A percentile compares a stretch with the other conserved stretches of the same genome.
These are phyloP conservation scores for Leptobrachium leishanense DNA, from an alignment of 2,113 vertebrate genomes.

Conservation along the genomic window DNA sequence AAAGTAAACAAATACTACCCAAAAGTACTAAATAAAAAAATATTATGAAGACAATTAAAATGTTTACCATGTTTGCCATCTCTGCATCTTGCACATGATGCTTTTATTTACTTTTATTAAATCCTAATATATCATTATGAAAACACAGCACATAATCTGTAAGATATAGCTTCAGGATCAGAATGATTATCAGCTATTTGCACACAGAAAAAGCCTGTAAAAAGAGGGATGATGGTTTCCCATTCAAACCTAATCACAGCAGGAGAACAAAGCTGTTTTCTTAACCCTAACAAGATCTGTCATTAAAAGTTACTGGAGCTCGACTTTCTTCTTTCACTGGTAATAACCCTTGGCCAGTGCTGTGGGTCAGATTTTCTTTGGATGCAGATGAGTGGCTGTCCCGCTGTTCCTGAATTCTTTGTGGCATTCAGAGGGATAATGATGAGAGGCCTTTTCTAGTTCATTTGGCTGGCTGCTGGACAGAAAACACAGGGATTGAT, in stretches of 20 bases:
- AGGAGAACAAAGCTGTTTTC: constrained; percentile 70
- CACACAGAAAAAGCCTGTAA: constrained; percentile 29
- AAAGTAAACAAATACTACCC: no score
- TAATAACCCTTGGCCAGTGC: constrained; percentile 66
- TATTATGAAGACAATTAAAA: no score
- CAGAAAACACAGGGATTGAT: constrained; percentile 59
- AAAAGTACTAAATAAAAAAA: no score
- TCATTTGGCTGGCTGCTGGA: constrained; percentile 57
- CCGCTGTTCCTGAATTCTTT: constrained; percentile 61
- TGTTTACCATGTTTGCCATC: no score
- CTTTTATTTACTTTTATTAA: no score
- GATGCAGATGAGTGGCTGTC: constrained; percentile 64
- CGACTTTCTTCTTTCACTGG: constrained; percentile 73
- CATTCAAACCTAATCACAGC: constrained; percentile 68
- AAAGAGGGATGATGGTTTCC: constrained; percentile 46
- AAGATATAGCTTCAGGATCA: constrained; percentile 24
- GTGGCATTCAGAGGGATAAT: constrained; percentile 71
- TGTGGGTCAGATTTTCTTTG: constrained; percentile 67
- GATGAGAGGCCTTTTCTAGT: constrained; percentile 63
- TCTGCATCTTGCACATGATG: no score
- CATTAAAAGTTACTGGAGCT: constrained; percentile 84
- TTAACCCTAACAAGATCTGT: constrained; percentile 79
- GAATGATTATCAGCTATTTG: constrained; percentile 45
- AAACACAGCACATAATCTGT: neutral
- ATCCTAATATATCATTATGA: neutral